Base-by-base conservation (phyloP, 2,888 invertebrate genomes). In the Siphlonurus alternatus region DNA sequence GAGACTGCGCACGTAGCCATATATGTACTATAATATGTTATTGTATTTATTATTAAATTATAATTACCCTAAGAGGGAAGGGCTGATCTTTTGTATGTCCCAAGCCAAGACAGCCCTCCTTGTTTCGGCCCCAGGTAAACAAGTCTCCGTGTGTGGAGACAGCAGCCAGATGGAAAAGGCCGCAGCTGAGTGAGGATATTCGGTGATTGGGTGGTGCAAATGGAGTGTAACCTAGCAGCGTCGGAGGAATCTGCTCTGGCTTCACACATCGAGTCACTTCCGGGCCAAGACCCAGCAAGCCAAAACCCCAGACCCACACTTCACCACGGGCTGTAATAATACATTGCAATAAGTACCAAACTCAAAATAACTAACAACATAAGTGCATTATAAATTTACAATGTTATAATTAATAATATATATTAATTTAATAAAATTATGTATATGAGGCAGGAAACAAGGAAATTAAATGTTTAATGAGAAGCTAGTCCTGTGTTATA, bases 221-320 rank as follows among this genome's bases (percentile, higher is more conserved):
- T 68, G 89, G 87, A 73, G 91, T 95, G 18, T 81, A 76, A 0
- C 96, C 96, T 74, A 97, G 96, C 19, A 97, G 76, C 0, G 88
- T 81, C 2, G 84, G 77, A 2, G 96, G 89, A 65, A 98, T 82
- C 67, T 80, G 77, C 59, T 85, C 81, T 0, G 97, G 96, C 66
- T 76, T 77, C 0, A 76, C 72, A 1, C 85, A 77, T 63, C 82
- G 80, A 63, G 86, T 82, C 0, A 88, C 85, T 63, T 82, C 78
- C 0, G 96, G 96, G 0, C 97, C 97, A 38, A 88, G 81, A 0
- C 97, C 97, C 38, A 98, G 78, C 64, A 95, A 80, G 38, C 98
- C 98, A 74, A 82, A 95, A 2, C 98, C 97, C 97, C 97, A 98
- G 0, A 89, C 87, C 73, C 85, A 96, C 0, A 91, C 92, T 24